phyloP scores from a whole-genome alignment of 2,888 invertebrate species.

The Merodon equestris region DNA sequence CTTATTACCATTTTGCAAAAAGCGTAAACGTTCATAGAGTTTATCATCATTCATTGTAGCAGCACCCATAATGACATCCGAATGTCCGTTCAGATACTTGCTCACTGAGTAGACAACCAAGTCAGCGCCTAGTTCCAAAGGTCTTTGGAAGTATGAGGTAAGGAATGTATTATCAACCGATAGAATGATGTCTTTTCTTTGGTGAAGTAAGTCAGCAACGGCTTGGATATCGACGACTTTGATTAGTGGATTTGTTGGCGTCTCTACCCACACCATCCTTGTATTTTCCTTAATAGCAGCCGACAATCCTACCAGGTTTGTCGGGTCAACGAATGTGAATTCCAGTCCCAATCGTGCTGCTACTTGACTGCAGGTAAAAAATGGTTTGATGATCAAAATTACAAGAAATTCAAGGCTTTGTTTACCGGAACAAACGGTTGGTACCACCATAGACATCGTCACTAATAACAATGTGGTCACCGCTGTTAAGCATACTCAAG shows the following conservation, averaged over 20 bases:
- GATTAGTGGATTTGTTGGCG: conserved; percentile 96
- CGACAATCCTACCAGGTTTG: conserved; percentile 83
- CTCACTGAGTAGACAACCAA: conserved; percentile 94
- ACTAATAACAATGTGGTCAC: conserved; percentile 94
- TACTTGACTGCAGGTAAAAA: conserved; percentile 81
- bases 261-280: conserved; percentile 96
- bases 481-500: conserved; percentile 86
- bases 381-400: neutral
- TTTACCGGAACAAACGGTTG: conserved; percentile 85
- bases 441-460: conserved; percentile 98
- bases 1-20: conserved; percentile 89
- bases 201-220: conserved; percentile 83
- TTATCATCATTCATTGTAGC: conserved; percentile 86
- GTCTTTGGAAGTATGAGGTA: conserved; percentile 93
- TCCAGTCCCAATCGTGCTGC: conserved; percentile 85
- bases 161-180: conserved; percentile 97
- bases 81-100: conserved; percentile 99
- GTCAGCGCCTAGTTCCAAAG: conserved; percentile 94
- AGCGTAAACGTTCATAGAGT: conserved; percentile 86
- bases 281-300: conserved; percentile 89
- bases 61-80: conserved; percentile 98
- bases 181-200: conserved; percentile 81
- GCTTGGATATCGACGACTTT: conserved; percentile 93
- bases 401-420: neutral
- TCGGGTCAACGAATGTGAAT: conserved; percentile 88